Percentiles rank a stretch among this genome's conserved stretches.
Conservation (phyloP, 2,888 invertebrate species). For the Caenorhabditis angaria region DNA sequence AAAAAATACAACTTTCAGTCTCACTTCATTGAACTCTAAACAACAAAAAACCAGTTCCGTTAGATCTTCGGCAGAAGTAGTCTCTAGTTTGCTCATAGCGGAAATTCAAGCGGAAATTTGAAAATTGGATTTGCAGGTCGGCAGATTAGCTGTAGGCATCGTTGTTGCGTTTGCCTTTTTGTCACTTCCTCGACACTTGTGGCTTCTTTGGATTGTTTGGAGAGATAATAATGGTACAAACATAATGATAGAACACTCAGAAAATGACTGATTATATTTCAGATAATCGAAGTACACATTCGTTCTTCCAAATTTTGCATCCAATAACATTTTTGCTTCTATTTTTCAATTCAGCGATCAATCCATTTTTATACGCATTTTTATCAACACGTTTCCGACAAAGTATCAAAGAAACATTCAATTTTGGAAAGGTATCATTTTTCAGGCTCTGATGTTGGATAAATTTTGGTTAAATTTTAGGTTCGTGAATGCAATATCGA, state of each 20-base stretch:
- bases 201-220: constrained; percentile 73
- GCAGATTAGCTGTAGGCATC: constrained; percentile 87
- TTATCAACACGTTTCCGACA: constrained; percentile 84
- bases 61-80: too few species aligned
- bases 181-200: constrained; percentile 87
- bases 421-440: constrained; percentile 73
- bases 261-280: constrained; percentile 22
- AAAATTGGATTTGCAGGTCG: constrained; percentile 77
- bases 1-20: too few species aligned
- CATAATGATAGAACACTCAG: not conserved
- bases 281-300: constrained; percentile 64
- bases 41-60: too few species aligned
- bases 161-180: constrained; percentile 88
- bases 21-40: too few species aligned
- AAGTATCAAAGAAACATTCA: constrained; percentile 84
- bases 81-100: too few species aligned
- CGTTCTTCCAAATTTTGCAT: constrained; percentile 62
- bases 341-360: constrained; percentile 89
- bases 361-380: constrained; percentile 89
- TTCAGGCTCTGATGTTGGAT: not conserved
- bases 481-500: constrained; percentile 42
- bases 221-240: constrained; percentile 62
- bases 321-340: constrained; percentile 87
- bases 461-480: constrained; percentile 22
- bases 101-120: too few species aligned